Evolutionary conservation across 2,888 invertebrate genomes (phyloP), one percentile per base, ranked within the genome.

Genomic region (Cheilosia scutellata): DNA sequence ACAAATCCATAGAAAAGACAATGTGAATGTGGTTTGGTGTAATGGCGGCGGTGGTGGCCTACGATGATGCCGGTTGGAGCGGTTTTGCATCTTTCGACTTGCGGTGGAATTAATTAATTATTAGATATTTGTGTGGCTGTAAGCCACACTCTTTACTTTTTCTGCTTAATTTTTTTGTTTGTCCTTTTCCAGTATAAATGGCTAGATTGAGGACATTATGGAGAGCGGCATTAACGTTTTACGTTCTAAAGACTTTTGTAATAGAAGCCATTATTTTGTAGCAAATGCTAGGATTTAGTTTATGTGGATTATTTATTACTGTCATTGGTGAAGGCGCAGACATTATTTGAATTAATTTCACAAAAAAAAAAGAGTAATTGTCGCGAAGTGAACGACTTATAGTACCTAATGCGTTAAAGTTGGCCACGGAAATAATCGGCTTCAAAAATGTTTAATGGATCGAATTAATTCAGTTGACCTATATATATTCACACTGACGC

Each of bases 41-140:
- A 4, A 37, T 4, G 9, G 20, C 20, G 20, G 20, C 33, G 33
- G 9, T 37, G 37, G 9, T 37, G 37, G 11, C 4, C 11, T 37
- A 37, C 37, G 11, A 37, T 9, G 33, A 20, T 20, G 33, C 33
- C 33, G 33, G 33, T 27, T 40, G 42, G 11, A 53, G 49, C 60
- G 20, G 20, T 7, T 25, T n/a, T 65, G 60, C 55, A 68, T 60
- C 65, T 62, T 72, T 55, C 77, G 63, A 75, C 74, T 84, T 79
- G 75, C 42, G 75, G 79, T 58, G 53, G 60, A 75, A 79, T 84
- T 84, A 79, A 79, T 84, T 84, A 84, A 84, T 84, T 84, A 79
- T 84, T 53, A 75, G 66, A 84, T 65, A 74, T 79, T 75, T 71
- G 37, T 49, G 40, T 31, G 53, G 65, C 53, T 84, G 70, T 68